A percentile compares a stretch with the other conserved stretches of the same genome.
Evolutionary conservation across 2,797 vertebrate genomes (phyloP).

Genomic region (Sarcophilus harrisii): DNA sequence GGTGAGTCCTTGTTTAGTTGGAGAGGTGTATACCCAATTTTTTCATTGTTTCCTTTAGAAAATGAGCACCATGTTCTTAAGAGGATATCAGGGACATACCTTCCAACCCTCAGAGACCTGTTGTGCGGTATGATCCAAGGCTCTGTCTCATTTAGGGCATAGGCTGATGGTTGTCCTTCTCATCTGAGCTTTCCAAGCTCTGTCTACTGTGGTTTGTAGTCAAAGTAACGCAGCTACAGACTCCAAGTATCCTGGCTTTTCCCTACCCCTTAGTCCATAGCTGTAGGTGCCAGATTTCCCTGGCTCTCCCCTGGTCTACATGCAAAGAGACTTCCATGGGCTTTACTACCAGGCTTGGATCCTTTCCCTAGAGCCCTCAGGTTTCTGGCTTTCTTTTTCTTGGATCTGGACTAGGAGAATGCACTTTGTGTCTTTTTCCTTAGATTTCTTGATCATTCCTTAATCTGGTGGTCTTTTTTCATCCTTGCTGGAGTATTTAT

Average conservation of each 20-base stretch:
- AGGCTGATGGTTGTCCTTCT: background rate
- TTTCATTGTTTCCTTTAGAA: background rate
- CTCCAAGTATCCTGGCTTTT: background rate
- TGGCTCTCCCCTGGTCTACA: background rate
- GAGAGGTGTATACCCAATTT: background rate
- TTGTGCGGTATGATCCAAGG: background rate
- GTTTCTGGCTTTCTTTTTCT: background rate
- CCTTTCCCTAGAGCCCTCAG: background rate
- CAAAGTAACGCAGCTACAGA: background rate
- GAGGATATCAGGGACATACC: background rate
- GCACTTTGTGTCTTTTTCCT: background rate
- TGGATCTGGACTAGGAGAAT: background rate
- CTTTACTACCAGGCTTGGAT: background rate
- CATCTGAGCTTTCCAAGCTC: background rate
- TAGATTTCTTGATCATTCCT: background rate
- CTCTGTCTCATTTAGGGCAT: background rate
- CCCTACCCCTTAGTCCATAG: background rate
- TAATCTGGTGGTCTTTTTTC: background rate
- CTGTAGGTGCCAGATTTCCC: background rate
- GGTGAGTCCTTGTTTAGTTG: background rate
- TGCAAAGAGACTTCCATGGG: background rate
- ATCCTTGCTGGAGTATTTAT: background rate
- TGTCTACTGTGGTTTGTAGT: background rate
- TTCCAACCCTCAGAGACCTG: background rate
- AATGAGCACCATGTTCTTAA: background rate